These are phyloP conservation scores for Pogonomyrmex californicus DNA, from an alignment of 1,140 invertebrate genomes.

Conservation along the genomic window DNA sequence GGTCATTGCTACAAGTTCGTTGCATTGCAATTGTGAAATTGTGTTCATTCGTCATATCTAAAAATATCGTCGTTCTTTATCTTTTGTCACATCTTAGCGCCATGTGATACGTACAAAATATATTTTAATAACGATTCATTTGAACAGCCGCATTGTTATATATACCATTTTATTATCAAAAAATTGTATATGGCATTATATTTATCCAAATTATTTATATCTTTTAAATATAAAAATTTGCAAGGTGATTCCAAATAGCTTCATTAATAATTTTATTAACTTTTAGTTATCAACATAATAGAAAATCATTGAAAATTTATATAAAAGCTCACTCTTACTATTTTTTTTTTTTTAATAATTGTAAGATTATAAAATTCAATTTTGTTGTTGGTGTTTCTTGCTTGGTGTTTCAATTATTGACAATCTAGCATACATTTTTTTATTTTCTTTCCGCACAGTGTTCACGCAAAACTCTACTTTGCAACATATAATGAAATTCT, in stretches of 20 bases:
- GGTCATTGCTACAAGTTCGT: not conserved
- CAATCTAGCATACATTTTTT: not conserved
- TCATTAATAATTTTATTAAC: not conserved
- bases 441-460: not conserved
- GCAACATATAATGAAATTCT: not conserved
- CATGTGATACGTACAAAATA: not conserved
- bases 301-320: not conserved
- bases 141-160: not conserved
- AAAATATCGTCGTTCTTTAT: not conserved
- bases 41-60: not conserved
- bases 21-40: slow-evolving; percentile 32
- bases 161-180: not conserved
- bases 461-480: not conserved
- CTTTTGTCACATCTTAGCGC: slow-evolving; percentile 5
- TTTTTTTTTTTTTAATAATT: not conserved
- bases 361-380: not conserved
- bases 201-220: not conserved
- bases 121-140: not conserved
- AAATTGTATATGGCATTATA: not conserved
- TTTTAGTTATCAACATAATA: not conserved
- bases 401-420: no score
- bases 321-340: not conserved
- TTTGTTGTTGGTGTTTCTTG: not conserved
- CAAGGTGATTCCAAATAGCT: not conserved
- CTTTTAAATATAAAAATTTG: not conserved